These are phyloP conservation scores for Coenonympha arcania DNA, from an alignment of 2,888 invertebrate genomes.

Conservation along the genomic window DNA sequence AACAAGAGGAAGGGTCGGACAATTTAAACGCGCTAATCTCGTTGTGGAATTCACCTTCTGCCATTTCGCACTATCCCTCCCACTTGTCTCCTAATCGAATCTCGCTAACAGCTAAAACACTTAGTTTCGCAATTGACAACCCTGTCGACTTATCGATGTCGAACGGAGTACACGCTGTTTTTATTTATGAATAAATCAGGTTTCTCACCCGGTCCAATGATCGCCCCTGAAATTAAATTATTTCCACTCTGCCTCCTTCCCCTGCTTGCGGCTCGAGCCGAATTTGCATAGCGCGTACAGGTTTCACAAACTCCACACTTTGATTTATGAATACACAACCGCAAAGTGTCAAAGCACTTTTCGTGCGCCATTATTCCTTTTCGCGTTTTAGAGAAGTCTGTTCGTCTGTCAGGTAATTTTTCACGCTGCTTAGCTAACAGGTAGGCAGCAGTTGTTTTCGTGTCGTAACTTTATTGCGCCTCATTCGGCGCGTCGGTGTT, in stretches of 20 bases:
- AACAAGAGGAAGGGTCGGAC: slow-evolving; percentile 15
- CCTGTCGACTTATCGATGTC: slow-evolving; percentile 4
- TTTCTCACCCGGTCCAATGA: slow-evolving; percentile 41
- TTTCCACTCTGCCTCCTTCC: slow-evolving; percentile 38
- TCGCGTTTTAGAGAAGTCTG: slow-evolving; percentile 17
- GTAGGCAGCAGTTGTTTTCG: slow-evolving; percentile 20
- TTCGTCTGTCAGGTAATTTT: slow-evolving; percentile 26
- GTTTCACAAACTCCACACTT: slow-evolving; percentile 12
- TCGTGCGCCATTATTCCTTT: slow-evolving; percentile 20
- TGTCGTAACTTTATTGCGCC: slow-evolving; percentile 14
- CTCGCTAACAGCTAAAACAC: slow-evolving; percentile 4
- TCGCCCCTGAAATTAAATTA: slow-evolving; percentile 57
- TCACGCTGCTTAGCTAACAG: slow-evolving; percentile 20
- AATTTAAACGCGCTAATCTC: slow-evolving; percentile 20
- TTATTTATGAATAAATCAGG: slow-evolving; percentile 51
- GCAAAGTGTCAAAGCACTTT: slow-evolving; percentile 21
- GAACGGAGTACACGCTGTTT: slow-evolving; percentile 23
- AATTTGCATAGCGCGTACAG: slow-evolving; percentile 39
- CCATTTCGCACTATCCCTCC: slow-evolving; percentile 17
- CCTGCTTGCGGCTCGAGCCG: slow-evolving; percentile 32
- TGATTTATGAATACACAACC: slow-evolving; percentile 24
- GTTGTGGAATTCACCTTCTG: slow-evolving; percentile 13
- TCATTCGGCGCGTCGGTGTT: slow-evolving; percentile 11
- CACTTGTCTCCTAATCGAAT: slow-evolving; percentile 20
- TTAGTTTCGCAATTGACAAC: slow-evolving; percentile 8